Conservation (phyloP, 2,797 vertebrate species). For the Sebastes vulpes region DNA sequence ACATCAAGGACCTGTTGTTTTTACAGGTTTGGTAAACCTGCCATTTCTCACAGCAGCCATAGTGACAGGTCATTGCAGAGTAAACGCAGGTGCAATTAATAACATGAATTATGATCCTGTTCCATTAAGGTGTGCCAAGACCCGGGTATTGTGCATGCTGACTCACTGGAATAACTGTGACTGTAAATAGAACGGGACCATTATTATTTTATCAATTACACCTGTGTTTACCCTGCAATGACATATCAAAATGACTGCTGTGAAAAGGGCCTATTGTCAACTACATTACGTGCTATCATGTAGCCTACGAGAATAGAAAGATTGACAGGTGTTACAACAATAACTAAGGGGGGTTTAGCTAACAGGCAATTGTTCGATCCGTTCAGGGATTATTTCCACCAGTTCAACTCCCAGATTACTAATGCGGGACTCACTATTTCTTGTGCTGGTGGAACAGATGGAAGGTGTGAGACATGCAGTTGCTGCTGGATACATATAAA, state of each 20-base stretch:
- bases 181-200: neutral
- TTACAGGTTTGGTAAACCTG: neutral
- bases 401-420: neutral
- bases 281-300: neutral
- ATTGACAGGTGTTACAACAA: neutral
- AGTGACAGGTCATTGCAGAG: too few relatives aligned
- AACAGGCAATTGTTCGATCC: neutral
- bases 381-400: neutral
- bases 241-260: too few relatives aligned
- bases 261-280: too few relatives aligned
- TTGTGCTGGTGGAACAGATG: neutral
- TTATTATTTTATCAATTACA: too few relatives aligned
- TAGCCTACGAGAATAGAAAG: neutral
- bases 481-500: neutral
- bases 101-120: too few relatives aligned
- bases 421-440: neutral
- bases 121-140: too few relatives aligned
- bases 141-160: neutral
- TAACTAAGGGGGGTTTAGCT: neutral
- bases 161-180: neutral
- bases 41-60: neutral
- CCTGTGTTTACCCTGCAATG: too few relatives aligned
- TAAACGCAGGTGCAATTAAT: too few relatives aligned
- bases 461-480: neutral
- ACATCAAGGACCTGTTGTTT: neutral